phyloP scores from a whole-genome alignment of 1,140 invertebrate genomes.

The Vanessa tameamea region DNA sequence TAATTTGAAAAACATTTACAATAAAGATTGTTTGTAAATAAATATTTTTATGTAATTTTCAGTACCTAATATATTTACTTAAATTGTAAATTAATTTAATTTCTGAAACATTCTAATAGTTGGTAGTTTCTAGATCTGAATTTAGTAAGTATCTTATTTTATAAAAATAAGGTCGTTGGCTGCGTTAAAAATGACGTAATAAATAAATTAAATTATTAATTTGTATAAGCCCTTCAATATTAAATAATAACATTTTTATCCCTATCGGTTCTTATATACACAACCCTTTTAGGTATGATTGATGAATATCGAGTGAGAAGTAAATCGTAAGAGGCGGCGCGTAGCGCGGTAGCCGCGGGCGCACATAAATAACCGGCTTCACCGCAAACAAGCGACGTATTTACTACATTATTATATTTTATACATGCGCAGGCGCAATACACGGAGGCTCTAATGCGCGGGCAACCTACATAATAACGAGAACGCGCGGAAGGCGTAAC shows the following conservation, averaged over 20 bases:
- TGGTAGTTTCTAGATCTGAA: too few relatives aligned
- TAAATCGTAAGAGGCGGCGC: constrained; percentile 60
- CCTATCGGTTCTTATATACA: not conserved
- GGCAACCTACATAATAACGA: constrained; percentile 77
- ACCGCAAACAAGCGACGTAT: constrained; percentile 69
- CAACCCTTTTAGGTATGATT: constrained; percentile 40
- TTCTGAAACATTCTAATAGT: too few relatives aligned
- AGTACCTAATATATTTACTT: too few relatives aligned
- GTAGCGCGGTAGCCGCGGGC: constrained; percentile 69
- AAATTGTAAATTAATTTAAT: too few relatives aligned
- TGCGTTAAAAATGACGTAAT: too few relatives aligned
- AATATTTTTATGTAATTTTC: too few relatives aligned
- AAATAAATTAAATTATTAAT: not conserved
- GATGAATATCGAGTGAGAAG: constrained; percentile 48
- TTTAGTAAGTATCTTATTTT: too few relatives aligned
- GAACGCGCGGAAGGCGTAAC: constrained; percentile 79
- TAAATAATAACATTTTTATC: constrained; percentile 7
- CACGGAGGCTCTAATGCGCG: constrained; percentile 74
- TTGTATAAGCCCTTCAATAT: not conserved
- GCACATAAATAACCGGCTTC: constrained; percentile 71
- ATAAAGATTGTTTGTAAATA: too few relatives aligned
- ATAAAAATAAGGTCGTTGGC: too few relatives aligned
- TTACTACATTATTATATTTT: constrained; percentile 78
- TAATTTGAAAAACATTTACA: too few relatives aligned
- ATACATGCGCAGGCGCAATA: constrained; percentile 70